Base-by-base conservation (phyloP, 2,888 invertebrate species). In the Agrilus cyanescens region DNA sequence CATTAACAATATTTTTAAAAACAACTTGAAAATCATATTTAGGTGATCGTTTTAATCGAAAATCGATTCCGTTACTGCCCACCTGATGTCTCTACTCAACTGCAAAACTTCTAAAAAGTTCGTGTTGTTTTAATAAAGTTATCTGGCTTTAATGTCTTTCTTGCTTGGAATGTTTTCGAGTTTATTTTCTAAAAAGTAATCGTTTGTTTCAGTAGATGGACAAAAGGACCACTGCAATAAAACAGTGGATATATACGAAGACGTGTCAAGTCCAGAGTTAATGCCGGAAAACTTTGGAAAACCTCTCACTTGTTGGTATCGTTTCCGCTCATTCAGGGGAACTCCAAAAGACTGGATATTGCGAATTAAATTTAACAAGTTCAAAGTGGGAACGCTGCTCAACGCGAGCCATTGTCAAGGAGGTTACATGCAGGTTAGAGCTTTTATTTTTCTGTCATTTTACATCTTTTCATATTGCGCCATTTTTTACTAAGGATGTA, bases 191-290 rank as follows among this genome's bases (percentile, higher is more conserved):
- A 33, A 33, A 33, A 14, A 15, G 14, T 14, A 33, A 33, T 4
- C 33, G 33, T 45, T 42, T 45, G 13, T 59, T 65, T 2, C 65
- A 70, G 71, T 73, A 65, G 81, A 80, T 56, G 73, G 76, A 43
- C 82, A 81, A 63, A 77, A 85, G 56, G 89, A 88, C 68, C 87
- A 89, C 62, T 93, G 91, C 70, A 91, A 91, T 70, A 90, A 90
- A 68, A 91, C 91, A 10, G 90, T 91, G 53, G 90, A 90, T 60
- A 87, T 91, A 51, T 90, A 90, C 68, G 90, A 91, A 61, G 89
- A 90, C 61, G 87, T 93, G 37, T 82, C 86, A 14, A 88, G 86
- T 50, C 91, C 91, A 20, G 84, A 86, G 52, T 82, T 91, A 63
- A 87, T 82, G 32, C 71, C 80, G 31, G 80, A 82, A 52, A 90